These are phyloP conservation scores for Microplitis manilae DNA, from an alignment of 2,888 invertebrate species.

Conservation along the genomic window DNA sequence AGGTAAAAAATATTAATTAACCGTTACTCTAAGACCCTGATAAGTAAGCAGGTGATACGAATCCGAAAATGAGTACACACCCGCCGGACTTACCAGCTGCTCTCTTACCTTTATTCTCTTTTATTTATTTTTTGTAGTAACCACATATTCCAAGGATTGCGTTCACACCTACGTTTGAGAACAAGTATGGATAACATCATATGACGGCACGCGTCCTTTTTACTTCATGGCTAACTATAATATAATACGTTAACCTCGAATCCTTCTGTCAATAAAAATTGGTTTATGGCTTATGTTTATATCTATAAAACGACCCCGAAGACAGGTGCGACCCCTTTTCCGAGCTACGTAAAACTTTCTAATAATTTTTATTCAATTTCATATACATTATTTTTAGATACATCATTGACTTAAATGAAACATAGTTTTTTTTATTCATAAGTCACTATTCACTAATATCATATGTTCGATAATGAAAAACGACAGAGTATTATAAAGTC, in stretches of 20 bases:
- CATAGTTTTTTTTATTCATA: neutral
- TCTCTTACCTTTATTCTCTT: neutral
- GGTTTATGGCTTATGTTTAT: neutral
- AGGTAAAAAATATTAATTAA: neutral
- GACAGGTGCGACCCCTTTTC: neutral
- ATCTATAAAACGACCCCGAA: neutral
- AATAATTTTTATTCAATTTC: neutral
- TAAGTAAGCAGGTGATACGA: neutral
- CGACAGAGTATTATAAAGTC: neutral
- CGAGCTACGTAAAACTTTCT: neutral
- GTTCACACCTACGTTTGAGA: neutral
- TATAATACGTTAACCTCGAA: neutral
- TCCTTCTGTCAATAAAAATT: neutral
- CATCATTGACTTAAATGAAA: neutral
- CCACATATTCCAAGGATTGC: neutral
- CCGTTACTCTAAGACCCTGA: neutral
- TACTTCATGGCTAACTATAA: neutral
- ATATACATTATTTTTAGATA: neutral
- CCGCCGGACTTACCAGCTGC: neutral
- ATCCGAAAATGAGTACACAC: neutral
- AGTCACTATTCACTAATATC: neutral
- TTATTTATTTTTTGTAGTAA: neutral
- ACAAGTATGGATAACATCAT: neutral
- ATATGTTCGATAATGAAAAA: neutral
- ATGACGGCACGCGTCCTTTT: neutral